Percentiles rank a stretch among this genome's conserved stretches.
These are phyloP conservation scores for Seira sanloemensis DNA, from an alignment of 2,888 invertebrate species.

Conservation along the genomic window DNA sequence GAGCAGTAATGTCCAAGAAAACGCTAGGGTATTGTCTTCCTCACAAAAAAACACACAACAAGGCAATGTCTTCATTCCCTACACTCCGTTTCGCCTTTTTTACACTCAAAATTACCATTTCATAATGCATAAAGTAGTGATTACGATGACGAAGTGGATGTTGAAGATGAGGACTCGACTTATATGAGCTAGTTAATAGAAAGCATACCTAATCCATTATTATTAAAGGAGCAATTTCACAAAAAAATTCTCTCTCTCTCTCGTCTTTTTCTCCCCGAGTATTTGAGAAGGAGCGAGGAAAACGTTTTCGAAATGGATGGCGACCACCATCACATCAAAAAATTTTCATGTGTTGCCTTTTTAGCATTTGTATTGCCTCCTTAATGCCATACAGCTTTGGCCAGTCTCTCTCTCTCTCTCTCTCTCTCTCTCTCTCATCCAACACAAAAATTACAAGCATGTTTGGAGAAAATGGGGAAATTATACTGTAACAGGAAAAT, in stretches of 20 bases:
- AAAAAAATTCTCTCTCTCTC: too few relatives aligned
- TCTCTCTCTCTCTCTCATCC: too few relatives aligned
- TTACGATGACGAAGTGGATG: background rate
- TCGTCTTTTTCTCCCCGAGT: too few relatives aligned
- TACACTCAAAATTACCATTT: background rate
- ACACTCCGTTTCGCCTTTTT: background rate
- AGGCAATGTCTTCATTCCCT: background rate
- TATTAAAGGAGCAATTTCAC: background rate
- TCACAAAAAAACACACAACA: background rate
- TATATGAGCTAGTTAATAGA: background rate
- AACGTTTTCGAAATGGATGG: background rate
- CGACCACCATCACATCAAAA: background rate
- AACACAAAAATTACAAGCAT: constrained; percentile 46
- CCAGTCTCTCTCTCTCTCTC: too few relatives aligned
- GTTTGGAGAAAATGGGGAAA: constrained; percentile 54
- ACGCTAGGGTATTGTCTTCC: background rate
- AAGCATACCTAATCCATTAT: background rate
- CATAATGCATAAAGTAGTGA: background rate
- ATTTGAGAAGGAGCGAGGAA: too few relatives aligned
- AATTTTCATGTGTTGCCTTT: background rate
- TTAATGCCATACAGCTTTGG: background rate
- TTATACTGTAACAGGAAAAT: constrained; percentile 53
- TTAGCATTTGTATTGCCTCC: background rate
- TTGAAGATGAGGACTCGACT: background rate
- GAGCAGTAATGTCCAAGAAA: too few relatives aligned